Evolutionary conservation across 1,140 invertebrate genomes (phyloP).

Genomic region (Orchestia grillus): DNA sequence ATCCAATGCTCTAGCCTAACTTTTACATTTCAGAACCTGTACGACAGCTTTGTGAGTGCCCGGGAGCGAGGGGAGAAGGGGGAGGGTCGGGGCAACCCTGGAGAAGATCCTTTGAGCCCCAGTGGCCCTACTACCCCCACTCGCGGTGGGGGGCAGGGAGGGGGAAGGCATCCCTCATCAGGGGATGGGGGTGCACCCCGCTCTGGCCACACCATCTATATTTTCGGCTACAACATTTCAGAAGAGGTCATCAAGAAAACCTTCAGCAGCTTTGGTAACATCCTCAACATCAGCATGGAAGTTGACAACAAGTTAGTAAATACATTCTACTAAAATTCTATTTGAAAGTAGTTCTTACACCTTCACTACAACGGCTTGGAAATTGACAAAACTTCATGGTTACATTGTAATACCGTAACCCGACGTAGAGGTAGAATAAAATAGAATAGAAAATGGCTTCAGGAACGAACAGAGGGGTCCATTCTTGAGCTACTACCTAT

Average conservation of each 20-base stretch:
- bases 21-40: slow-evolving; percentile 78
- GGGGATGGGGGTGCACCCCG: slow-evolving; percentile 75
- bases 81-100: slow-evolving; percentile 57
- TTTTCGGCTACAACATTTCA: slow-evolving; percentile 83
- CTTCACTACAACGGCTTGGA: not conserved
- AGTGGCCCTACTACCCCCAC: slow-evolving; percentile 11
- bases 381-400: not conserved
- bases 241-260: slow-evolving; percentile 86
- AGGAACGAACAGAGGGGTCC: too few relatives aligned
- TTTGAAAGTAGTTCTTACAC: not conserved
- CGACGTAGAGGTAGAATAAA: not conserved
- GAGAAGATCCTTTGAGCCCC: slow-evolving; percentile 55
- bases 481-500: too few relatives aligned
- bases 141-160: slow-evolving; percentile 74
- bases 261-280: slow-evolving; percentile 83
- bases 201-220: slow-evolving; percentile 88
- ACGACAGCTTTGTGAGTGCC: slow-evolving; percentile 91
- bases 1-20: too few relatives aligned
- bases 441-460: too few relatives aligned
- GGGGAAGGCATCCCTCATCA: slow-evolving; percentile 59
- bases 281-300: slow-evolving; percentile 91
- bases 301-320: slow-evolving; percentile 86
- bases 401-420: not conserved
- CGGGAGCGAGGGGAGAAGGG: slow-evolving; percentile 76
- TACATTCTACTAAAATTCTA: slow-evolving; percentile 52